Conservation (phyloP, 2,113 vertebrate species). For the Malaclemys terrapin region DNA sequence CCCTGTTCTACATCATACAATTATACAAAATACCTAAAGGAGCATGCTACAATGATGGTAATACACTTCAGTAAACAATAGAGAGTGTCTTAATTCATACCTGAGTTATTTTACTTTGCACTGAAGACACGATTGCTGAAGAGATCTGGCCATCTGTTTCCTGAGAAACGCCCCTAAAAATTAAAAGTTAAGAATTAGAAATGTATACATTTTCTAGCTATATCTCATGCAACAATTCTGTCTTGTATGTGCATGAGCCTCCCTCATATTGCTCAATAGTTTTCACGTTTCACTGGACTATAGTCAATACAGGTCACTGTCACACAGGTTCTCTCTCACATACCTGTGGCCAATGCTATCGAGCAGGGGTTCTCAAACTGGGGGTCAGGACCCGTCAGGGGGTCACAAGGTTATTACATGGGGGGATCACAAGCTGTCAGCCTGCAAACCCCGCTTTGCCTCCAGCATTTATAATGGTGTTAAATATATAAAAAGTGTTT, state of each 20-base stretch:
- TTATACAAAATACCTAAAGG: not conserved
- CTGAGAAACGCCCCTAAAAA: slow-evolving; percentile 90
- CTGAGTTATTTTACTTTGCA: slow-evolving; percentile 99
- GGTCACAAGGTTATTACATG: too few relatives aligned
- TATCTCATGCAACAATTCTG: not conserved
- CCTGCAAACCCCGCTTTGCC: not conserved
- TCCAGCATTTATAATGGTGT: too few relatives aligned
- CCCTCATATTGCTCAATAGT: not conserved
- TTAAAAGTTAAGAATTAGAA: not conserved
- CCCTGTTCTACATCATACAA: not conserved
- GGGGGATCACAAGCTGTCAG: too few relatives aligned
- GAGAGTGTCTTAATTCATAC: slow-evolving; percentile 69
- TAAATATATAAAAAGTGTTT: too few relatives aligned
- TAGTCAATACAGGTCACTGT: not conserved
- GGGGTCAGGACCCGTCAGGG: too few relatives aligned
- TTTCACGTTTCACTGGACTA: not conserved
- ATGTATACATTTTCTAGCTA: not conserved
- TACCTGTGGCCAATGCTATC: not conserved
- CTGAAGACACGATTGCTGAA: slow-evolving; percentile 94
- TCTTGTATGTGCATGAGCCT: not conserved
- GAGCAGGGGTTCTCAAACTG: too few relatives aligned
- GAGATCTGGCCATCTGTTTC: slow-evolving; percentile 96
- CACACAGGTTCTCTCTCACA: not conserved
- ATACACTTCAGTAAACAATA: not conserved
- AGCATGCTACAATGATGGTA: not conserved